Percentiles rank a stretch among this genome's conserved stretches.
Evolutionary conservation across 2,797 vertebrate species (phyloP).

Genomic region (Cheirogaleus major): DNA sequence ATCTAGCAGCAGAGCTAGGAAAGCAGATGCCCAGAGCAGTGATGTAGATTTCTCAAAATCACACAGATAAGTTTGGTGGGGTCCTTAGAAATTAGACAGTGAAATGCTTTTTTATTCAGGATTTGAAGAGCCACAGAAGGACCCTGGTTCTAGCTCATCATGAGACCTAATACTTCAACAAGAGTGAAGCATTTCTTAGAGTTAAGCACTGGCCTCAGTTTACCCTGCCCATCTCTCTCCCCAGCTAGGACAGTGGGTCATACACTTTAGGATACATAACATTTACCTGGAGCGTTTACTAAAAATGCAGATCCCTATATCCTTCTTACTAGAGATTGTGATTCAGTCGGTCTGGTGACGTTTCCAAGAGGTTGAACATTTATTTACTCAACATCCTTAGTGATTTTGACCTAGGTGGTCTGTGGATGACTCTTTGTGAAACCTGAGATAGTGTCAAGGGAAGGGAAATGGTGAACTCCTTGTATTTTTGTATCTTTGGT

Average conservation of each 20-base stretch:
- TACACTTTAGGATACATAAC: background rate
- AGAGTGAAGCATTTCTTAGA: background rate
- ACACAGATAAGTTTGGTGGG: background rate
- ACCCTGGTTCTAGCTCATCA: background rate
- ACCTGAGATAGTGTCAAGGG: background rate
- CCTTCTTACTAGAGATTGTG: background rate
- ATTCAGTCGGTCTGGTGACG: background rate
- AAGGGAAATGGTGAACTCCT: background rate
- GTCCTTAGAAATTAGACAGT: background rate
- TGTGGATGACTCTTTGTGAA: background rate
- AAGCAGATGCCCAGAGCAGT: background rate
- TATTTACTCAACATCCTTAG: background rate
- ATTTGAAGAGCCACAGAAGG: background rate
- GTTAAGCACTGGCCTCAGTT: background rate
- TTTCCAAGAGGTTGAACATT: background rate
- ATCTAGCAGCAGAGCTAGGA: background rate
- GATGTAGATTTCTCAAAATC: background rate
- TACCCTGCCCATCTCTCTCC: background rate
- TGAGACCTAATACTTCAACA: background rate
- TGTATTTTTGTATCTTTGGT: background rate
- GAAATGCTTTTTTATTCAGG: background rate
- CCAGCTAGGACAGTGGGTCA: background rate
- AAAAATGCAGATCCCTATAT: background rate
- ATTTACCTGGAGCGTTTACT: background rate
- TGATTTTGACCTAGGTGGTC: background rate